A percentile compares a stretch with the other conserved stretches of the same genome.
Evolutionary conservation across 2,888 invertebrate species (phyloP).

Genomic region (Phortica okadai): DNA sequence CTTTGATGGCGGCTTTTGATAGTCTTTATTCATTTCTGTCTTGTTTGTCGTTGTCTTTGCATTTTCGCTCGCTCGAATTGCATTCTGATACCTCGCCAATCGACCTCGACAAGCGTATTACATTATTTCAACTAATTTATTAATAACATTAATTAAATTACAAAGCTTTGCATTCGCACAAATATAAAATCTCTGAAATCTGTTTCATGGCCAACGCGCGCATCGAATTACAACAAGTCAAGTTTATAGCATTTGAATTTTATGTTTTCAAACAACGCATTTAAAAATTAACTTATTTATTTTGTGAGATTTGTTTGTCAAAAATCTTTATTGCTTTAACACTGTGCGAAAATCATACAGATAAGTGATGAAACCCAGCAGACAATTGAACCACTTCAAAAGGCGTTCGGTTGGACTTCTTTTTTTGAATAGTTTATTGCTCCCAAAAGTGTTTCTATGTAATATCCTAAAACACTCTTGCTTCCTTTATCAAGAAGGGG

Average conservation of each 20-base stretch:
- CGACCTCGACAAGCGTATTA: background rate
- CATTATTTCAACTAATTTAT: conserved; percentile 15
- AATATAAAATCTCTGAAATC: conserved; percentile 10
- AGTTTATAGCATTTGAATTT: background rate
- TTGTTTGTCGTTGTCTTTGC: background rate
- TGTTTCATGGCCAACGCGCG: conserved; percentile 28
- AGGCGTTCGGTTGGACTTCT: no score
- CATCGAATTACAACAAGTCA: conserved; percentile 29
- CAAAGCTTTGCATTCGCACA: background rate
- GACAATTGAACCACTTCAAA: background rate
- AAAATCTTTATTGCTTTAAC: background rate
- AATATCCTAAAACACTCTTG: no score
- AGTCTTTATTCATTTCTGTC: background rate
- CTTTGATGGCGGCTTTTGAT: background rate
- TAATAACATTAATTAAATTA: conserved; percentile 28
- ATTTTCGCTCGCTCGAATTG: background rate
- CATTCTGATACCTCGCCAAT: background rate
- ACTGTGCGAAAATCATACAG: background rate
- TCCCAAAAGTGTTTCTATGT: no score
- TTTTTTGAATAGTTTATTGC: no score
- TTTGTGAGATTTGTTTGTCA: background rate
- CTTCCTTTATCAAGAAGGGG: no score
- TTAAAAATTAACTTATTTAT: background rate
- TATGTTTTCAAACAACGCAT: background rate
- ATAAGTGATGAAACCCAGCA: background rate